A percentile compares a stretch with the other conserved stretches of the same genome.
phyloP scores from a whole-genome alignment of 2,113 vertebrate species.

The Cettia cetti region DNA sequence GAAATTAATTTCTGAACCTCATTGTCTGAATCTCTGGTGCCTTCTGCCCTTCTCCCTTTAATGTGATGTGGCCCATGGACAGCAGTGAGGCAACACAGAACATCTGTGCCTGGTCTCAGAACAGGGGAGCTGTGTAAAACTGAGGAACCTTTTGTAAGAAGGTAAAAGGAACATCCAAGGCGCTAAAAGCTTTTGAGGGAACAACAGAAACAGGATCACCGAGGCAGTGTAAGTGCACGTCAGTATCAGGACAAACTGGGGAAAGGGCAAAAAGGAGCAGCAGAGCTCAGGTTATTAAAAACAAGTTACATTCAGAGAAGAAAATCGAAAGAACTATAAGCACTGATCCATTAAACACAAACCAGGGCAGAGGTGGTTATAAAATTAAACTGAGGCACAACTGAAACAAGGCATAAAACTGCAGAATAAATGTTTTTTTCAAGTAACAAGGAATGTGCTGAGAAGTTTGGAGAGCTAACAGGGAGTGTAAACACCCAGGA shows the following conservation, averaged over 20 bases:
- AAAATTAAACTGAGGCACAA: neutral
- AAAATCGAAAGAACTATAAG: neutral
- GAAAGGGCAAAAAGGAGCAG: neutral
- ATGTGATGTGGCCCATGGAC: neutral
- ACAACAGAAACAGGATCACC: neutral
- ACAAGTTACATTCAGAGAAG: neutral
- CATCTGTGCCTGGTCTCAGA: neutral
- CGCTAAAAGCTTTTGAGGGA: neutral
- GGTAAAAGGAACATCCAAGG: neutral
- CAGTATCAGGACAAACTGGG: neutral
- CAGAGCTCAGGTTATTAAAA: neutral
- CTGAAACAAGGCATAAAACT: neutral
- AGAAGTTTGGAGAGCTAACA: neutral
- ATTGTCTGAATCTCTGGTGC: neutral
- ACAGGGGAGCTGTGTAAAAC: neutral
- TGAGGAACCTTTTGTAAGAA: neutral
- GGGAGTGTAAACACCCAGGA: neutral
- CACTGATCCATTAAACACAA: neutral
- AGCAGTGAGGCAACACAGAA: neutral
- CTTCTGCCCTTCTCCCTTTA: neutral
- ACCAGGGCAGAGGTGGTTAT: neutral
- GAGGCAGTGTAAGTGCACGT: neutral
- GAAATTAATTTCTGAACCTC: neutral
- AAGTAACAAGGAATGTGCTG: rapidly evolving
- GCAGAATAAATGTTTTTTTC: neutral